Conservation (phyloP, 2,888 invertebrate species). For the Harmothoe impar region DNA sequence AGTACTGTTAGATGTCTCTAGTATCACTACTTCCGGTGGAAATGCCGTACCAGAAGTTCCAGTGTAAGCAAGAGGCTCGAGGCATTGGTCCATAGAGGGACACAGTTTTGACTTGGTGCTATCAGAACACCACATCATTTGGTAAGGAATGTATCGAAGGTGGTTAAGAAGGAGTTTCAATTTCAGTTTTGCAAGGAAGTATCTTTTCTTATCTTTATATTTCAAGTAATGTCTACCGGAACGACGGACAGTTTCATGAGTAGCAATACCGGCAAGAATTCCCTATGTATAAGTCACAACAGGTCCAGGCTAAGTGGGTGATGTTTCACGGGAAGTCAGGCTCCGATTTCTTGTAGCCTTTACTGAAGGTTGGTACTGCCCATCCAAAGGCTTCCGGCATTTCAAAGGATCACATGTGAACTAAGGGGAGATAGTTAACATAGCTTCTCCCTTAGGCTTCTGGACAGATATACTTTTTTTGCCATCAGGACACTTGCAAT, state of each 20-base stretch:
- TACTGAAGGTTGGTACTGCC: not conserved
- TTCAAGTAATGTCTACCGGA: constrained; percentile 28
- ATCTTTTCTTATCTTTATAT: not conserved
- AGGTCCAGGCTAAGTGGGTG: not conserved
- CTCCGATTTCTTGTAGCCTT: not conserved
- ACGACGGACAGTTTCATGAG: not conserved
- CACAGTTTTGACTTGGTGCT: not conserved
- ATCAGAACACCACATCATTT: not conserved
- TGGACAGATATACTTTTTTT: constrained; percentile 29
- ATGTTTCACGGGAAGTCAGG: not conserved
- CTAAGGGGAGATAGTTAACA: not conserved
- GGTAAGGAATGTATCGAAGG: constrained; percentile 51
- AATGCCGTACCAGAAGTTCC: not conserved
- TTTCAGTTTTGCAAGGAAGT: constrained; percentile 34
- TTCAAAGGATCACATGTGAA: not conserved
- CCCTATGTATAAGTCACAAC: constrained; percentile 1
- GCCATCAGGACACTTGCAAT: not conserved
- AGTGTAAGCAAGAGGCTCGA: not conserved
- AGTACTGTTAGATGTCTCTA: not conserved
- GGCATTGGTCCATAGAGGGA: not conserved
- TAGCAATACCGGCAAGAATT: not conserved
- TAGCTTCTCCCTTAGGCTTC: not conserved
- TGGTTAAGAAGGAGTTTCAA: not conserved
- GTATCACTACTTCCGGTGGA: not conserved
- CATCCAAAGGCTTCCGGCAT: not conserved